A percentile compares a stretch with the other conserved stretches of the same genome.
These are phyloP conservation scores for Motacilla tschutschensis DNA, from an alignment of 2,113 vertebrate genomes.

Conservation along the genomic window DNA sequence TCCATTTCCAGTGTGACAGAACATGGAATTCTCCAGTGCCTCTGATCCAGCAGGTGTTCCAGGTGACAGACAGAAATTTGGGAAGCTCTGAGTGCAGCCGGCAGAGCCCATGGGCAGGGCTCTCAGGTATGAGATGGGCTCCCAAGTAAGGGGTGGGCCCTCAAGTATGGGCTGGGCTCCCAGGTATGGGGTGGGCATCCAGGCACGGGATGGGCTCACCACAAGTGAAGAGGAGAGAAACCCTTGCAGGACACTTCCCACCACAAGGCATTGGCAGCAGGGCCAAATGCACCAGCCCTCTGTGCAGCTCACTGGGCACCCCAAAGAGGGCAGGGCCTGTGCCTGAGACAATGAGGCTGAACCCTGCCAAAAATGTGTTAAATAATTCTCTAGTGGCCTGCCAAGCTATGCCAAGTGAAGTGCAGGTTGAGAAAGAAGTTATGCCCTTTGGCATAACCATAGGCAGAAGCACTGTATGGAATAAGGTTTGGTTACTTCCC, in stretches of 20 bases:
- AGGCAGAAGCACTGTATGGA: background rate
- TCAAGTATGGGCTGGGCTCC: background rate
- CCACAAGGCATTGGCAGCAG: fast-evolving
- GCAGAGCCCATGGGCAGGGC: fast-evolving
- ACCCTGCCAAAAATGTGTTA: background rate
- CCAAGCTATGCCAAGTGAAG: background rate
- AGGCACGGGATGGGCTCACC: background rate
- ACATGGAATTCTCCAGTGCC: background rate
- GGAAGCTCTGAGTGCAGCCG: background rate
- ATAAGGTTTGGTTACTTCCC: background rate
- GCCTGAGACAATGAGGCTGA: background rate
- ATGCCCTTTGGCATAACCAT: background rate
- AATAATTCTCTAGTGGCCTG: background rate
- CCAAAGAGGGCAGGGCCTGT: background rate
- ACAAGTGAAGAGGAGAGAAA: background rate
- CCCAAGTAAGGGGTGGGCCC: background rate
- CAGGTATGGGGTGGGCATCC: too few relatives aligned
- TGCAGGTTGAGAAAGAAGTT: background rate
- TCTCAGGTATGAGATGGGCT: background rate
- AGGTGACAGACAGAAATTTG: background rate
- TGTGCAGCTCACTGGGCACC: background rate
- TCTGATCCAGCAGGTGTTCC: slow-evolving; percentile 3
- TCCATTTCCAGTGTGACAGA: slow-evolving; percentile 6
- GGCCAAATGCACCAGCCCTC: background rate
- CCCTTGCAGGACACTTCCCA: fast-evolving